These are phyloP conservation scores for Imbricaverruca yamaguchii DNA, from an alignment of 2,888 invertebrate genomes.

Conservation along the genomic window DNA sequence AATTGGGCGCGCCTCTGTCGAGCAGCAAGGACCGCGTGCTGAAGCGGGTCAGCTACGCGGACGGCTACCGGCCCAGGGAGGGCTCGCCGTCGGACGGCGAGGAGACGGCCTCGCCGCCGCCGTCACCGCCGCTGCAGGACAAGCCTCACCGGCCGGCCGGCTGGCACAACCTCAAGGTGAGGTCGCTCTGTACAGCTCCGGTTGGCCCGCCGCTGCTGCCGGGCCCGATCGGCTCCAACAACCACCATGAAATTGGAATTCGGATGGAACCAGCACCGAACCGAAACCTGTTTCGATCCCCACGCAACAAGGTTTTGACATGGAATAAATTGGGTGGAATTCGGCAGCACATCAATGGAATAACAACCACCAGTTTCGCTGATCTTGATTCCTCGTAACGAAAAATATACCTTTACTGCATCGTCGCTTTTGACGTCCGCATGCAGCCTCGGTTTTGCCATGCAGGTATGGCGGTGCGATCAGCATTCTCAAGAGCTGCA, in stretches of 20 bases:
- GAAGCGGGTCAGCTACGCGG: slow-evolving; percentile 32
- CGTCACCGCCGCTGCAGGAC: slow-evolving; percentile 31
- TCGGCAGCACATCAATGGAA: too few species aligned
- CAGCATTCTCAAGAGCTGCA: too few species aligned
- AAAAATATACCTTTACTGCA: too few species aligned
- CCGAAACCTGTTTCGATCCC: not conserved
- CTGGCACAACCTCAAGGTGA: slow-evolving; percentile 9
- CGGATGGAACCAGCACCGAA: not conserved
- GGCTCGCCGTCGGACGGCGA: slow-evolving; percentile 45
- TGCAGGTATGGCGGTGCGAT: too few species aligned
- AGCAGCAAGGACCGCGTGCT: slow-evolving; percentile 24
- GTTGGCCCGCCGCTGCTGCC: too few species aligned
- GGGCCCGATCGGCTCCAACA: not conserved
- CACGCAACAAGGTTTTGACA: too few species aligned
- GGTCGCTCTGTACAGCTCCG: not conserved
- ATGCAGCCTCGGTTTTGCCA: too few species aligned
- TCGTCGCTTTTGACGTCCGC: too few species aligned
- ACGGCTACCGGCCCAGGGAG: slow-evolving; percentile 36
- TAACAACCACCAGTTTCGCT: too few species aligned
- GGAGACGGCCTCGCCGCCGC: slow-evolving; percentile 55
- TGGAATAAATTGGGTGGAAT: too few species aligned
- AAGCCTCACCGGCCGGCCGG: not conserved
- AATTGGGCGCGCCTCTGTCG: not conserved
- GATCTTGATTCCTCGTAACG: too few species aligned
- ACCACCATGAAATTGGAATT: not conserved